Base-by-base conservation (phyloP, 2,888 invertebrate species). In the Epistrophella euchroma region DNA sequence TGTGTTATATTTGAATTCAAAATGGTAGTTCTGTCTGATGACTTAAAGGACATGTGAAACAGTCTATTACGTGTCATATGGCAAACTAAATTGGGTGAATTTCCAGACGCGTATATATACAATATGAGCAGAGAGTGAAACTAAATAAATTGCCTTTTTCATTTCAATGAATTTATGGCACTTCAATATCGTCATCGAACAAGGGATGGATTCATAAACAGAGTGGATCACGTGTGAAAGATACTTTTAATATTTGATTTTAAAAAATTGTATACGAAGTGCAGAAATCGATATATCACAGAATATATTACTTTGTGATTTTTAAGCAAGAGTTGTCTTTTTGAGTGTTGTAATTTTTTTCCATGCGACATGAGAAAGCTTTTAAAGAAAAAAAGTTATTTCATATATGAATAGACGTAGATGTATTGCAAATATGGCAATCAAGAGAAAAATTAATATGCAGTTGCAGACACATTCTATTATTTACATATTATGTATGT, bases 131-230 rank as follows among this genome's bases (percentile, higher is more conserved):
- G 60, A 13, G 60, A 55, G 45, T 68, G 40, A 47, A 64, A 32
- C 28, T 28, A 32, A 55, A 77, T 71, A 60, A 60, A 77, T 70
- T 60, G 56, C 50, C 40, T 66, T 66, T 76, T 40, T 66, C 35
- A 56, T 72, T 72, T 78, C 71, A 56, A 64, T 58, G 56, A 66
- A 79, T 72, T 78, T 79, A 79, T 64, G 45, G 56, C 37, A 37
- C 32, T 79, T 66, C 72, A 55, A 72, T 64, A 72, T 72, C 6
- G 32, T 19, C 35, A 19, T 15, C 3, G 37, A 43, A n/a, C n/a
- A n/a, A 28, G 28, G n/a, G 43, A 43, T 62, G 19, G 19, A 64
- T 64, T 32, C 19, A 37, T 19, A 56, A 32, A 37, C 19, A 37
- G 9, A 60, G 22, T 66, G 35, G 35, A 66, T 35, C 47, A 47